Percentiles rank a stretch among this genome's conserved stretches.
phyloP scores from a whole-genome alignment of 2,888 invertebrate species.

The Eremobia ochroleuca region DNA sequence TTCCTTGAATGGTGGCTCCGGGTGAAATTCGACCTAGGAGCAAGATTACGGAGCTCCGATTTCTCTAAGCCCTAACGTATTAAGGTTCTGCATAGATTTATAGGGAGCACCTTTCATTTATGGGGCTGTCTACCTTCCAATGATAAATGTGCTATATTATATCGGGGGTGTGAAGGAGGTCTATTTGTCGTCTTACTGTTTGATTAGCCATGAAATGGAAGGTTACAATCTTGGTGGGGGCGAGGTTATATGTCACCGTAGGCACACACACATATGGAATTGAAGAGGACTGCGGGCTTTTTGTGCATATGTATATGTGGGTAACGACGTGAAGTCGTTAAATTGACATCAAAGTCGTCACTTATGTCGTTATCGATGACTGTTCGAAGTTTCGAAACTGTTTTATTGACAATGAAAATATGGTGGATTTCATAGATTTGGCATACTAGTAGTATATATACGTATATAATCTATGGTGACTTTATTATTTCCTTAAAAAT shows the following conservation, averaged over 20 bases:
- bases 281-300: not conserved
- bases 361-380: not conserved
- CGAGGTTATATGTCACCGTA: not conserved
- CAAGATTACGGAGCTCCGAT: constrained; percentile 56
- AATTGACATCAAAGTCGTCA: not conserved
- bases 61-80: constrained; percentile 63
- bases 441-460: too few relatives aligned
- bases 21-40: constrained; percentile 51
- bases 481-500: too few relatives aligned
- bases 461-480: too few relatives aligned
- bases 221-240: constrained; percentile 34
- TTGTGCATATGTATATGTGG: not conserved
- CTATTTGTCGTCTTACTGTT: constrained; percentile 62
- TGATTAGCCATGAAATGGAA: constrained; percentile 68
- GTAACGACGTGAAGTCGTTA: not conserved
- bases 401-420: not conserved
- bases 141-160: constrained; percentile 69
- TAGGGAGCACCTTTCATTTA: constrained; percentile 67
- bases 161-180: constrained; percentile 41
- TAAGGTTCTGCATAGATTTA: constrained; percentile 67
- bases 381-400: not conserved
- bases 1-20: constrained; percentile 45
- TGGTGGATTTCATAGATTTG: not conserved
- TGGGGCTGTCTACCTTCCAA: constrained; percentile 58
- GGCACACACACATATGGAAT: not conserved